phyloP scores from a whole-genome alignment of 2,888 invertebrate species.

The Luffia ferchaultella region DNA sequence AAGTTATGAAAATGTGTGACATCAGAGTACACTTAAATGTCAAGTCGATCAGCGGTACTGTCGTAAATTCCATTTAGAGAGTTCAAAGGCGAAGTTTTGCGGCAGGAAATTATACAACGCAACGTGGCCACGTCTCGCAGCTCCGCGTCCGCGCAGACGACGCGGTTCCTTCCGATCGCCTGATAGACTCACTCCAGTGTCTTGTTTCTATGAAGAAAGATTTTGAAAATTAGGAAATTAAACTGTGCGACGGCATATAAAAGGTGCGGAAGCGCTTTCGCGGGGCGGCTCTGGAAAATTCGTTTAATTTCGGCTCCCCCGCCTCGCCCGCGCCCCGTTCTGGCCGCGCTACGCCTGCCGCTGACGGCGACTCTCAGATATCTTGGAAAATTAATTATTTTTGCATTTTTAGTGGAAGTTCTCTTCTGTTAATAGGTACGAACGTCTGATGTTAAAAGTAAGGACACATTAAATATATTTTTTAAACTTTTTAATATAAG shows the following conservation, averaged over 20 bases:
- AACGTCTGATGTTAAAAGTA: neutral
- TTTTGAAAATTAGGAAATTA: slow-evolving; percentile 61
- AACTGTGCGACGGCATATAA: slow-evolving; percentile 41
- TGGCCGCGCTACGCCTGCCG: slow-evolving; percentile 13
- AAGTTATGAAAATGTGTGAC: neutral
- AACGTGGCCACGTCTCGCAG: slow-evolving; percentile 14
- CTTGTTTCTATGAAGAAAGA: slow-evolving; percentile 38
- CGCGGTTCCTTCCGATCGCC: slow-evolving; percentile 45
- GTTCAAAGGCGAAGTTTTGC: neutral
- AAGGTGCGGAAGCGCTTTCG: slow-evolving; percentile 41
- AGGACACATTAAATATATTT: too few relatives aligned
- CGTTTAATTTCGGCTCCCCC: slow-evolving; percentile 12
- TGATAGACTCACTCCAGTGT: slow-evolving; percentile 48
- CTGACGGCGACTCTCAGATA: neutral
- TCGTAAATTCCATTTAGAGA: neutral
- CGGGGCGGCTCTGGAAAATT: slow-evolving; percentile 18
- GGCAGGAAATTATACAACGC: neutral
- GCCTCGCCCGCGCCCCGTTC: slow-evolving; percentile 14
- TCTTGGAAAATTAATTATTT: neutral
- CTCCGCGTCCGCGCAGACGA: slow-evolving; percentile 35
- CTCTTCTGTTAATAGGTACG: neutral
- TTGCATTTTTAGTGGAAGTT: neutral
- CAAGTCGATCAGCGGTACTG: neutral
- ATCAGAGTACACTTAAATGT: neutral
- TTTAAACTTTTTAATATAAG: too few relatives aligned